phyloP scores from a whole-genome alignment of 2,797 vertebrate genomes.

The Podarcis siculus region DNA sequence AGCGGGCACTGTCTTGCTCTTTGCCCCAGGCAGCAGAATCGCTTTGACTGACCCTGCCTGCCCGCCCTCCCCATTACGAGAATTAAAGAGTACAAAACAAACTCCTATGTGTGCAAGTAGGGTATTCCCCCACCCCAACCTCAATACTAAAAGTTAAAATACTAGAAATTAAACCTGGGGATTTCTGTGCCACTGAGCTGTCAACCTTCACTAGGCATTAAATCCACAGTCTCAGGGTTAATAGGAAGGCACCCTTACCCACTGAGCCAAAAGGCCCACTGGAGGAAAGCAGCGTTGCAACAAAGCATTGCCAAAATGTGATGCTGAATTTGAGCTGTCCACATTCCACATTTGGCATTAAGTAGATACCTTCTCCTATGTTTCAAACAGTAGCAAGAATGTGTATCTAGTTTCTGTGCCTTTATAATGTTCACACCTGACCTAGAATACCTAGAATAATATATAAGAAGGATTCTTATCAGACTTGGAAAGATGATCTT shows the following conservation, averaged over 20 bases:
- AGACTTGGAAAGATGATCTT: not conserved
- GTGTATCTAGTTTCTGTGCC: not conserved
- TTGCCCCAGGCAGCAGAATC: not conserved
- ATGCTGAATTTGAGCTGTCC: not conserved
- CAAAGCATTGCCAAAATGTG: not conserved
- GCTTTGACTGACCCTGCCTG: not conserved
- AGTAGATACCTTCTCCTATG: not conserved
- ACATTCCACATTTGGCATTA: fast-evolving
- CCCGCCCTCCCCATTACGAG: too few species aligned
- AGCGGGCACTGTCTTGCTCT: not conserved
- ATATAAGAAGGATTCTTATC: not conserved
- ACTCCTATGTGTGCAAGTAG: too few species aligned
- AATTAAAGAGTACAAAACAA: too few species aligned
- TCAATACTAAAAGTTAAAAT: too few species aligned
- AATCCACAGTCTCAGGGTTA: not conserved
- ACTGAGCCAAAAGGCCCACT: too few species aligned
- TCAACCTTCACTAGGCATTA: too few species aligned
- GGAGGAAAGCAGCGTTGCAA: not conserved
- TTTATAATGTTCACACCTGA: not conserved
- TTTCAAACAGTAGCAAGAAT: not conserved
- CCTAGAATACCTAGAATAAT: not conserved
- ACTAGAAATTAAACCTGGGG: not conserved
- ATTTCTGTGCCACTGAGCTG: not conserved
- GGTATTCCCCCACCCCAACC: too few species aligned
- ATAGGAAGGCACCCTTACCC: not conserved